Evolutionary conservation across 2,797 vertebrate genomes (phyloP), one percentile per base, ranked within the genome.

Genomic region (Bovichtus diacanthus): DNA sequence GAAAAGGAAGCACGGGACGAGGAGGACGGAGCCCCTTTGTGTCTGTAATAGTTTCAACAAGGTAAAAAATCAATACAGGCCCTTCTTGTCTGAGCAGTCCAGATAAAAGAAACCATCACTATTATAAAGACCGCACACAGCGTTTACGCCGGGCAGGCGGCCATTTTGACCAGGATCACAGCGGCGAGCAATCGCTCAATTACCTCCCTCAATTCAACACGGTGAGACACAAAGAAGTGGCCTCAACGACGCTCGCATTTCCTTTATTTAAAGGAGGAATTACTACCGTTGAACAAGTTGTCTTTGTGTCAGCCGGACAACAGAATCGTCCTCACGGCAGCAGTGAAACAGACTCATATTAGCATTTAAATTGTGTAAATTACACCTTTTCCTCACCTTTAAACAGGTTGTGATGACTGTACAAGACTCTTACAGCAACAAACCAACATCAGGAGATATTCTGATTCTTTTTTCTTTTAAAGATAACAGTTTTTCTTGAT

Each of bases 111-210:
- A 84, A 54, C 39, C 56, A 66, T 76, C 80, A 43, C 36, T 64
- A 73, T 70, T 79, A 75, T 12, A 77, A 61, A 4, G 38, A 36
- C 18, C 4, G 38, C 23, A 46, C 61, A 44, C 50, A 31, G 41
- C 2, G 19, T 62, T 47, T 63, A 53, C 1, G 15, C 39, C 3
- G 58, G 77, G 75, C 66, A 43, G 69, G 74, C 76, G 59, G 85
- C 80, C 86, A 85, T 87, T 87, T 89, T 85, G 70, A 78, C 73
- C 19, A 62, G 44, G 44, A 80, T 64, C 74, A 49, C 51, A 78
- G 63, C 63, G 12, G 66, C 21, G 1, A 47, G 53, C 65, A 9
- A 39, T 81, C 21, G 2, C 34, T 70, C 58, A 27, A 38, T 51
- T 50, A 64, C 23, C 47, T 9, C 53, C 12, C 44, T 56, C 29